Evolutionary conservation across 2,113 vertebrate genomes (phyloP), one percentile per base, ranked within the genome.

Genomic region (Stigmatopora argus): DNA sequence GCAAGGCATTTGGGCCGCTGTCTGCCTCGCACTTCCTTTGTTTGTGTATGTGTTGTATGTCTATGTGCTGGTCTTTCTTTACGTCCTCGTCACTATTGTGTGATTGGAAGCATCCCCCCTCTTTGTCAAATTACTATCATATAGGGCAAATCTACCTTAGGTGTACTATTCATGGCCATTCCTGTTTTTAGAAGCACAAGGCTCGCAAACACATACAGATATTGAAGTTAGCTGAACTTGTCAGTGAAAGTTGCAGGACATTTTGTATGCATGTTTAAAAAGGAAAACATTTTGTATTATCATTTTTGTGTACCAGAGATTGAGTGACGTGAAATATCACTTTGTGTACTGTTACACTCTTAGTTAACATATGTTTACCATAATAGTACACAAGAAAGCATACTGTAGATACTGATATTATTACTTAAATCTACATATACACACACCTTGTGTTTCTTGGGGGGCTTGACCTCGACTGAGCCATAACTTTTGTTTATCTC

Each of bases 1-100:
- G 82, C 64, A 44, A 83, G 66, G 77, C 75, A 81, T 85, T 85
- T 79, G 79, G 78, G 73, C 71, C 59, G 7, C 81, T 85, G 87
- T 88, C 85, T 83, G 77, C 80, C 67, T 80, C 79, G 72, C 75
- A 78, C 82, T 86, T 88, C 86, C 86, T 87, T 78, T 87, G 83
- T 88, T 85, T 88, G 86, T 85, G 75, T 60, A 41, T n/a, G 4
- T 60, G 57, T 59, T 31, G 13, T 56, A 17, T 4, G 18, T 77
- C 73, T 81, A 31, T 31, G 73, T 78, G 77, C 66, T 75, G 70
- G 78, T 83, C 82, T 85, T 75, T 77, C 64, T 64, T 26, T 67
- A 81, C 78, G 86, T 86, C 85, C 86, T 85, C 85, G 51, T 66
- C 8, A 2, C 81, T 65, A 85, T 86, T 86, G 83, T 87, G 70